Evolutionary conservation across 2,797 vertebrate genomes (phyloP), one percentile per base, ranked within the genome.

Genomic region (Betta splendens): DNA sequence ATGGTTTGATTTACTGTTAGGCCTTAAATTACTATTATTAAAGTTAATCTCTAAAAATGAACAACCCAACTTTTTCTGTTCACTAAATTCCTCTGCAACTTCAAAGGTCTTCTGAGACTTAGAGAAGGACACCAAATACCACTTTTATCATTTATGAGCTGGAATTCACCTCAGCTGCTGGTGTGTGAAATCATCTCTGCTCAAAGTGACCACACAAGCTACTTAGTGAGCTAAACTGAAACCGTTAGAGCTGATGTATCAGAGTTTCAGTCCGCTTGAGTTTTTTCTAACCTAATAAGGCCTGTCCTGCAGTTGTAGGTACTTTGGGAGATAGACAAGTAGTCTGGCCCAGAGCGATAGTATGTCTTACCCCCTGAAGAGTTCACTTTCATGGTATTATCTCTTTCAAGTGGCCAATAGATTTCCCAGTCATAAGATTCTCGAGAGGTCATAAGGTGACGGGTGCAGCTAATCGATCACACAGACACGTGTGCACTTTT

Each of bases 301-400:
- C 62, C 62, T 22, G 23, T 69, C 39, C 26, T 61, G 31, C 9
- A 13, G 62, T 59, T 44, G 37, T 5, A 35, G 68, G 40, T 64
- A 49, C 68, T 32, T 32, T 18, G 42, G 26, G 37, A 55, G 55
- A 18, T 0, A 15, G 56, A 46, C 43, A 40, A 70, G 57, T 57
- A 44, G 76, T 38, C 75, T 84, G 83, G 40, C 39, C 50, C 38
- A 45, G 29, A 74, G 69, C 80, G 85, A 86, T 86, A 82, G 36
- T 74, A 57, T 44, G 16, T 45, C 47, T 60, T 25, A 35, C 22
- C 47, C 47, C 48, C 64, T 33, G 45, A 48, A 61, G 68, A 48
- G 40, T 55, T 75, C 55, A 51, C 83, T 85, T 85, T 81, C 57
- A 83, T 81, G 61, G 75, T 54, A 59, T 77, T 71, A 83, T 78